Evolutionary conservation across 2,797 vertebrate species (phyloP), one percentile per base, ranked within the genome.

Genomic region (Chelmon rostratus): DNA sequence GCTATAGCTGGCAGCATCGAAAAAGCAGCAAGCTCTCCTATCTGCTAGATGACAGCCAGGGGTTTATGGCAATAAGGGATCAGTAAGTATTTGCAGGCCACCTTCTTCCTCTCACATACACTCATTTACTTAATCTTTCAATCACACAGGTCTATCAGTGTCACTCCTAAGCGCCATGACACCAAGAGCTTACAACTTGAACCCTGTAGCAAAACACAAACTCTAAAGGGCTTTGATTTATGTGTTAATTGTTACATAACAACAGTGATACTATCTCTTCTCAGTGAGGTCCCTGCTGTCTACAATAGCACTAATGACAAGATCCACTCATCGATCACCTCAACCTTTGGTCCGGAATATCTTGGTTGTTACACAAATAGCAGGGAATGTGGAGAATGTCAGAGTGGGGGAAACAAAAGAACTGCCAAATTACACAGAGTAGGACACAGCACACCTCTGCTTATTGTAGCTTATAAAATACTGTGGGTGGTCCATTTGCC

Each of bases 251-350:
- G 28, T 28, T 33, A 38, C 13, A 69, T 33, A 62, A 69, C n/a
- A 59, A 42, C 40, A 40, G 47, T 50, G 69, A 82, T 69, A 47
- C 28, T 15, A 42, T 81, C 57, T 54, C 4, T 15, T 63, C 65
- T 79, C 50, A 16, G 15, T 40, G 13, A 40, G 50, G 23, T 64
- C 65, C 16, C 44, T 21, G 72, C 23, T 40, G 66, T 82, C 70
- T 66, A 9, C 7, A 1, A 25, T n/a, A 65, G 52, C 44, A 40
- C 38, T 54, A 78, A 67, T 61, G 50, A 83, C 37, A 62, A 66
- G 35, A 59, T 73, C 69, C 57, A 68, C 62, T 82, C 49, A 75
- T 86, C 68, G 76, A 38, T 78, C 68, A 81, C 54, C n/a, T 68
- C 62, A 38, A 50, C 58, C 25, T 72, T 54, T 62, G 18, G 47